Evolutionary conservation across 2,888 invertebrate genomes (phyloP), one percentile per base, ranked within the genome.

Genomic region (Heliconius sara): DNA sequence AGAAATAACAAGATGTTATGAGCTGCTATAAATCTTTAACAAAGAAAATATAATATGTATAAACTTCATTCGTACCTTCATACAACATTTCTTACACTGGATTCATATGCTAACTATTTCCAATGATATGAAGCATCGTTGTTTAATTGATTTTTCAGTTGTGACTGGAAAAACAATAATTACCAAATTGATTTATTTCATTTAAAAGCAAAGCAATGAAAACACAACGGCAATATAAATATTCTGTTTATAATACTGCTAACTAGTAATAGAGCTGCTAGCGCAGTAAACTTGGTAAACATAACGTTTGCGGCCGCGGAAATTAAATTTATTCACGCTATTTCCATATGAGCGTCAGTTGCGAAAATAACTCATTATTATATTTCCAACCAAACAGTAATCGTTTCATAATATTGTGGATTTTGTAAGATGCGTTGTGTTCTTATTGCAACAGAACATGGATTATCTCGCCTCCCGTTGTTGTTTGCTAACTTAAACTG

Each of bases 321-420:
- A 81, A 82, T 82, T 83, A 83, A 79, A 81, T 83, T 79, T 81
- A 83, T 81, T 78, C 79, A 79, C 79, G 81, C 83, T 83, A 79
- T 84, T 83, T 82, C 82, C 79, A 81, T 82, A 70, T 25, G 77
- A 77, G 82, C 78, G 83, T 83, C 80, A 79, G 81, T 83, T 80
- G 80, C 84, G 72, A 83, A 84, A 84, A 84, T 83, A 84, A 83
- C 79, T 79, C 80, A 81, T 81, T 80, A 65, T 80, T 80, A 78
- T 80, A 79, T 77, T 79, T 52, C 78, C 79, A 76, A 77, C 57
- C 74, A 65, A 67, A 60, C 27, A 79, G 79, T 79, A 81, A 81
- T 79, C 43, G 57, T 83, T 83, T 82, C 82, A 76, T 82, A 81
- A 82, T 81, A 65, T 60, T 9, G 67, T 78, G 77, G 63, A 71